Conservation (phyloP, 2,113 vertebrate genomes). For the Atractosteus spatula region DNA sequence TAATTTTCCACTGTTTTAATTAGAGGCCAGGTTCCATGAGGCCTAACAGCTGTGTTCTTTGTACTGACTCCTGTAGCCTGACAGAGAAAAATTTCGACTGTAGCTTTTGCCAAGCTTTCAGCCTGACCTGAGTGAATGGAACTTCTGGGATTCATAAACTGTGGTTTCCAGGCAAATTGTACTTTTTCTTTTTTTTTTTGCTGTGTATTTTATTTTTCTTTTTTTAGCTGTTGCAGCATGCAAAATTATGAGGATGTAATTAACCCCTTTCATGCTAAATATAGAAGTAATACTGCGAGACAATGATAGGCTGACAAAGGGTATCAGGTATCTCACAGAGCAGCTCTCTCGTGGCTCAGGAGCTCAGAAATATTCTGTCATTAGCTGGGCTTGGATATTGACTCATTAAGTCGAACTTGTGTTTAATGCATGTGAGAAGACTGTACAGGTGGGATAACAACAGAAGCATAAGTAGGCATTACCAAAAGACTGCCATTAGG, state of each 20-base stretch:
- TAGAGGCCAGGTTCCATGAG: slow-evolving; percentile 89
- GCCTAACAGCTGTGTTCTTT: slow-evolving; percentile 89
- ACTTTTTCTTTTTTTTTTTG: slow-evolving; percentile 35
- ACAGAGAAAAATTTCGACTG: slow-evolving; percentile 90
- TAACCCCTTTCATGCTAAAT: slow-evolving; percentile 60
- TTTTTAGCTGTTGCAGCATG: slow-evolving; percentile 43
- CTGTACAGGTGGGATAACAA: slow-evolving; percentile 28
- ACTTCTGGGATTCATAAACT: slow-evolving; percentile 74
- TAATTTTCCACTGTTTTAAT: slow-evolving; percentile 99
- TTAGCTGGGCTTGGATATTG: slow-evolving; percentile 34
- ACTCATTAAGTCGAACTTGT: neutral
- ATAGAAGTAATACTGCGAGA: slow-evolving; percentile 46
- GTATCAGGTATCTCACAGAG: slow-evolving; percentile 53
- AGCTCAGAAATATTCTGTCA: slow-evolving; percentile 42
- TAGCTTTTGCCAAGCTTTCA: slow-evolving; percentile 77
- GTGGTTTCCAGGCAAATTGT: slow-evolving; percentile 68
- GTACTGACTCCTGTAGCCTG: slow-evolving; percentile 87
- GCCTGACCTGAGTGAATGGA: slow-evolving; percentile 63
- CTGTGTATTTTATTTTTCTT: slow-evolving; percentile 16
- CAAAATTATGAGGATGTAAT: slow-evolving; percentile 55
- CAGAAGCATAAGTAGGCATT: slow-evolving; percentile 24
- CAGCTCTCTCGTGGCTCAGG: slow-evolving; percentile 27
- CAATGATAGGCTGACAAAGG: slow-evolving; percentile 54
- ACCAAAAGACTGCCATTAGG: neutral
- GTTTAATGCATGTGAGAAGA: neutral